These are phyloP conservation scores for Opisthocomus hoazin DNA, from an alignment of 2,113 vertebrate species.

Conservation along the genomic window DNA sequence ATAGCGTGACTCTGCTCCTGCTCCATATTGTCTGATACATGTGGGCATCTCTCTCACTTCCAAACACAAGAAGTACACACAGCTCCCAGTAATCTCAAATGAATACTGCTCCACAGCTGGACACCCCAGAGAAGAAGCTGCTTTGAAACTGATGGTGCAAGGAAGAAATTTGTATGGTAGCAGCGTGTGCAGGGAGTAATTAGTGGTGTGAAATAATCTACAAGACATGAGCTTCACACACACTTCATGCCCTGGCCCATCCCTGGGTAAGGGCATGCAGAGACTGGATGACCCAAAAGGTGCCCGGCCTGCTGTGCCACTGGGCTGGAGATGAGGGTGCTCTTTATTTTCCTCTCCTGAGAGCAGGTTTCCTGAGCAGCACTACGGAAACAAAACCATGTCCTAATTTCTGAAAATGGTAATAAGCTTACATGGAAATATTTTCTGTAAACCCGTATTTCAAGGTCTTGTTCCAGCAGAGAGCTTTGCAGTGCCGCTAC, in stretches of 20 bases:
- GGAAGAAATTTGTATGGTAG: background rate
- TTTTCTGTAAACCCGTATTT: background rate
- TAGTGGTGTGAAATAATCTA: background rate
- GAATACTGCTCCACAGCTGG: background rate
- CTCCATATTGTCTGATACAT: background rate
- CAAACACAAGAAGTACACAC: background rate
- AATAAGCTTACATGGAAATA: background rate
- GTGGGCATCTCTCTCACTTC: background rate
- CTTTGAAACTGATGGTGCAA: background rate
- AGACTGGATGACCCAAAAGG: background rate
- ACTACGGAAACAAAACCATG: background rate
- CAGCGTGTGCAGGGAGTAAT: background rate
- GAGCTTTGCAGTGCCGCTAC: background rate
- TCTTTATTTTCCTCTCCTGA: background rate
- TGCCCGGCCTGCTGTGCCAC: background rate
- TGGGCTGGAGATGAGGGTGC: background rate
- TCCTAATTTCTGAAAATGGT: background rate
- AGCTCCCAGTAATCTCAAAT: background rate
- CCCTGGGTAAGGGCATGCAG: background rate
- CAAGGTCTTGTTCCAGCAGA: background rate
- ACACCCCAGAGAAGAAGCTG: background rate
- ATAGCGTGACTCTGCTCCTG: background rate
- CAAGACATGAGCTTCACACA: background rate
- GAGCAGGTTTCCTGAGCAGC: background rate
- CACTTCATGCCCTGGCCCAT: background rate